Evolutionary conservation across 2,888 invertebrate species (phyloP), one percentile per base, ranked within the genome.

Genomic region (Smittia aterrima): DNA sequence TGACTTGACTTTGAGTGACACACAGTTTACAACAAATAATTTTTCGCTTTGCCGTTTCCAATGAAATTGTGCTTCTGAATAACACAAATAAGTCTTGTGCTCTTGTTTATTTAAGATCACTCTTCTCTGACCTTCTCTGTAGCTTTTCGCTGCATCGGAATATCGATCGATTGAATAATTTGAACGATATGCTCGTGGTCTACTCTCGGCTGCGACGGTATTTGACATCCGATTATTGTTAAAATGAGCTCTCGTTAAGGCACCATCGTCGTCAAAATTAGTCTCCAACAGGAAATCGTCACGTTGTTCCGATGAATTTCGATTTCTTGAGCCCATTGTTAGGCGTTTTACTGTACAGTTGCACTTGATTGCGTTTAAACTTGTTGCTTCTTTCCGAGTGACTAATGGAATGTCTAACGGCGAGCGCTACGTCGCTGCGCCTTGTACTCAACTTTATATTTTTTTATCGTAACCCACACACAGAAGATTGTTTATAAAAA

Each of bases 271-370:
- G 78, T 84, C 83, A 75, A 84, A 84, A 77, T 84, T 84, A 13
- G 84, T 84, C 78, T 84, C 84, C 75, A 84, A 79, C n/a, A 83
- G 78, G 67, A 83, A 82, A 76, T 83, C 82, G 77, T 83, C 83
- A 74, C 83, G 81, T 1, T 81, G 82, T 80, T 83, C 83, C 13
- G 53, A 20, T 58, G 18, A 58, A 74, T 66, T 75, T 68, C 75
- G 74, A 64, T 71, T 75, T 20, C 71, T 76, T 20, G 68, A 62
- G 32, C 64, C 64, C 53, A 76, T 66, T 64, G 47, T 74, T 47
- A 75, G 32, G 54, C 13, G 25, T 54, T 58, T 58, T n/a, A 25
- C 2, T 54, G n/a, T 47, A 11, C 6, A 20, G 11, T n/a, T 47
- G 47, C 47, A 47, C 47, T 16, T 3, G 16, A 16, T 3, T 3